Conservation (phyloP, 2,797 vertebrate genomes). For the Etheostoma nigrum region DNA sequence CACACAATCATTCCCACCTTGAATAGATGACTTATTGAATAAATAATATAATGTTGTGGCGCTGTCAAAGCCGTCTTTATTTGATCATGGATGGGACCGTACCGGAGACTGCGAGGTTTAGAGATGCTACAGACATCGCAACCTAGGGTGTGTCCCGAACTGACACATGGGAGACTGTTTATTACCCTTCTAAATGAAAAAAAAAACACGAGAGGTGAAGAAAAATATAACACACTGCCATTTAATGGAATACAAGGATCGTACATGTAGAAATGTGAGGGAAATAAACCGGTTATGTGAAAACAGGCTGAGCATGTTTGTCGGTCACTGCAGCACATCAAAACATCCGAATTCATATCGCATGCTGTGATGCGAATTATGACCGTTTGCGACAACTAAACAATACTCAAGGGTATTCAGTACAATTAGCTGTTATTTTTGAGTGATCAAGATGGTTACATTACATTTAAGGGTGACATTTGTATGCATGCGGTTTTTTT, state of each 20-base stretch:
- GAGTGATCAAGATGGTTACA: not conserved
- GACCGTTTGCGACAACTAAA: conserved; percentile 28
- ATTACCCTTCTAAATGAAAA: conserved; percentile 47
- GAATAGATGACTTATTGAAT: conserved; percentile 59
- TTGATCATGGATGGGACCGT: conserved; percentile 63
- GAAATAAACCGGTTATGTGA: conserved; percentile 38
- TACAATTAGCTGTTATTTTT: not conserved
- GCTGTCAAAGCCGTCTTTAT: conserved; percentile 52
- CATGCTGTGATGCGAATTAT: conserved; percentile 37
- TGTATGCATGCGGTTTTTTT: conserved; percentile 39
- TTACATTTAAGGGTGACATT: conserved; percentile 33
- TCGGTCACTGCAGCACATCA: conserved; percentile 81
- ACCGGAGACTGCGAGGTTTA: conserved; percentile 74
- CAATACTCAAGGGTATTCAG: not conserved
- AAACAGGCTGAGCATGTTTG: conserved; percentile 58
- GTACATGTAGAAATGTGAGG: conserved; percentile 4
- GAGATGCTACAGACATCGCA: conserved; percentile 84
- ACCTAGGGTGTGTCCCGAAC: conserved; percentile 88
- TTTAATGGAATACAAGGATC: not conserved
- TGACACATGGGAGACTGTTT: conserved; percentile 85
- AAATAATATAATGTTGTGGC: conserved; percentile 41
- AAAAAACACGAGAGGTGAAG: conserved; percentile 3
- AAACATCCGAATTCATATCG: conserved; percentile 68
- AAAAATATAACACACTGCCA: not conserved
- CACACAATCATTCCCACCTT: conserved; percentile 47